Base-by-base conservation (phyloP, 2,888 invertebrate species). In the Heliconius cydno region DNA sequence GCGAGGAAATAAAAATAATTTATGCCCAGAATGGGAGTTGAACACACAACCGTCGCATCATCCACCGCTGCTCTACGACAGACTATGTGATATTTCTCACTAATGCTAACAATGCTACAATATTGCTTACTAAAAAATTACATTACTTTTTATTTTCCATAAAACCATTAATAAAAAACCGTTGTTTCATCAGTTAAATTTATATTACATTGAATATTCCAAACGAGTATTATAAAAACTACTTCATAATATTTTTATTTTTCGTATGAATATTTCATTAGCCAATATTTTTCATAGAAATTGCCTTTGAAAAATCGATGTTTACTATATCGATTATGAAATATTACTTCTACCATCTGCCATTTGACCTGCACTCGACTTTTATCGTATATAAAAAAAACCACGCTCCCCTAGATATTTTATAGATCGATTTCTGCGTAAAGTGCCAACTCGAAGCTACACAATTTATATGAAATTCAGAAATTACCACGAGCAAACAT, bases 361-460 rank as follows among this genome's bases (percentile, higher is more conserved):
- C 38, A 41, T 46, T 75, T 22, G 38, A 67, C 34, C n/a, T 38
- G 22, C 67, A 67, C 38, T 67, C 71, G n/a, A 60, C 30, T 74
- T 78, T 74, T 15, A 67, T 74, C 15, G 70, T 60, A 73, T 78
- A 75, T 75, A 79, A 81, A 67, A 71, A 79, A 79, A 81, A 73
- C 30, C 52, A 66, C 75, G 76, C 72, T 63, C 63, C 52, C 65
- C 67, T 79, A 77, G 28, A 65, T 67, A 75, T 38, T 79, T 78
- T 79, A 81, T 79, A 75, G 72, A 66, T 60, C 38, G 77, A 34
- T 67, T 80, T 79, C 75, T 78, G 63, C 76, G 38, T 77, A 76
- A 76, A 78, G 76, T 81, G 76, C 79, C 79, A 80, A 80, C 79
- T 81, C 81, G 79, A 81, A 77, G 73, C 77, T 77, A 70, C 63